Evolutionary conservation across 2,113 vertebrate genomes (phyloP).

Genomic region (Clinocottus analis): DNA sequence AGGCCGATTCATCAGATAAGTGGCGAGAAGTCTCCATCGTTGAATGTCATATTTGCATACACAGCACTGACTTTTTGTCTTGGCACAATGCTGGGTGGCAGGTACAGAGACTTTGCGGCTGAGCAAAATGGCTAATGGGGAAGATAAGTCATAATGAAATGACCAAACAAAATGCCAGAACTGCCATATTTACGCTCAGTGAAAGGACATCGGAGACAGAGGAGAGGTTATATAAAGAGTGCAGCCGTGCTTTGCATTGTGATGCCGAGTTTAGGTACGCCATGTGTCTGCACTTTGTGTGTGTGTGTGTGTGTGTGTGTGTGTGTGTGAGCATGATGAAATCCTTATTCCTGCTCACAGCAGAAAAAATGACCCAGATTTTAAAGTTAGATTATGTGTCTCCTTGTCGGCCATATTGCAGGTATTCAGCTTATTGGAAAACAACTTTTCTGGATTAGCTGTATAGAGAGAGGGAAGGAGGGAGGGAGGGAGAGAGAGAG

Average conservation of each 20-base stretch:
- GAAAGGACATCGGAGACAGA: slow-evolving; percentile 62
- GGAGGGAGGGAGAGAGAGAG: too few relatives aligned
- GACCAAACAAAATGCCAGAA: slow-evolving; percentile 78
- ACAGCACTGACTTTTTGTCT: slow-evolving; percentile 74
- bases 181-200: slow-evolving; percentile 68
- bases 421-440: not conserved
- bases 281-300: not conserved
- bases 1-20: slow-evolving; percentile 77
- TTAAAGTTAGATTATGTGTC: not conserved
- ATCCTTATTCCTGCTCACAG: not conserved
- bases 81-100: slow-evolving; percentile 70
- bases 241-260: slow-evolving; percentile 44
- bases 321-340: not conserved
- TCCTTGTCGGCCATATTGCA: not conserved
- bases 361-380: slow-evolving; percentile 16
- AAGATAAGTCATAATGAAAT: slow-evolving; percentile 76
- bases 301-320: not conserved
- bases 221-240: slow-evolving; percentile 54
- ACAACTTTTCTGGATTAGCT: not conserved
- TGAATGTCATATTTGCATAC: slow-evolving; percentile 88
- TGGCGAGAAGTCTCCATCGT: slow-evolving; percentile 63
- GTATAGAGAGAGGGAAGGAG: too few relatives aligned
- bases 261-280: slow-evolving; percentile 23
- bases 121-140: slow-evolving; percentile 74
- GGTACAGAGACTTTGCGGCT: slow-evolving; percentile 55